phyloP scores from a whole-genome alignment of 2,113 vertebrate species.

The Chaenocephalus aceratus region DNA sequence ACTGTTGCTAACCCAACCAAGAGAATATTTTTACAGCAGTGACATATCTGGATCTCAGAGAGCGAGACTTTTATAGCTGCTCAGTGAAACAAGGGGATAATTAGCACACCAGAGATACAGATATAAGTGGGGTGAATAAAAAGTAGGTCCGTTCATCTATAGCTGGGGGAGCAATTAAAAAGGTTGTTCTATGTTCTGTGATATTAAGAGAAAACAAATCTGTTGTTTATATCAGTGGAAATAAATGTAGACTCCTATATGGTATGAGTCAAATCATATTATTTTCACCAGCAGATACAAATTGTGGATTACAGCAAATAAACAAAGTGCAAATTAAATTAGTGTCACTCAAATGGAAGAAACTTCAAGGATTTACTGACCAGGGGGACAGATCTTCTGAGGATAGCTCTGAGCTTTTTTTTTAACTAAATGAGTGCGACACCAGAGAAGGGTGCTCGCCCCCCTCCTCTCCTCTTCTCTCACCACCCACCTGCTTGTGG shows the following conservation, averaged over 20 bases:
- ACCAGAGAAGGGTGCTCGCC: not conserved
- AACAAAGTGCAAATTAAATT: not conserved
- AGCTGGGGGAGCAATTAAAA: constrained; percentile 10
- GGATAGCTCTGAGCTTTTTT: constrained; percentile 13
- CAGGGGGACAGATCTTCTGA: not conserved
- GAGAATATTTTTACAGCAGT: constrained; percentile 37
- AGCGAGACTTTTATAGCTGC: constrained; percentile 52
- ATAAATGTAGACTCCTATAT: not conserved
- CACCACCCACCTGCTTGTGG: constrained; percentile 43
- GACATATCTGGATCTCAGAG: constrained; percentile 52
- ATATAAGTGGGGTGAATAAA: constrained; percentile 41
- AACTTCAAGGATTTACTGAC: constrained; percentile 6
- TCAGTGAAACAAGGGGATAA: constrained; percentile 30
- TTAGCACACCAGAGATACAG: constrained; percentile 20
- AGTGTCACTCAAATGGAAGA: not conserved
- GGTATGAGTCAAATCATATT: not conserved
- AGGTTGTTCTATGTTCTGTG: constrained; percentile 1
- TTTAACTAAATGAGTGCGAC: constrained; percentile 8
- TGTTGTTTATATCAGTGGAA: not conserved
- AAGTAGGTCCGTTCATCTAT: constrained; percentile 16
- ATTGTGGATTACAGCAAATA: not conserved
- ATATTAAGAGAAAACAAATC: not conserved
- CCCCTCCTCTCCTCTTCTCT: constrained; percentile 7
- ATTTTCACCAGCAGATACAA: not conserved
- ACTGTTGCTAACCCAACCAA: constrained; percentile 47